phyloP scores from a whole-genome alignment of 2,797 vertebrate genomes.

The Phalanger gymnotis region DNA sequence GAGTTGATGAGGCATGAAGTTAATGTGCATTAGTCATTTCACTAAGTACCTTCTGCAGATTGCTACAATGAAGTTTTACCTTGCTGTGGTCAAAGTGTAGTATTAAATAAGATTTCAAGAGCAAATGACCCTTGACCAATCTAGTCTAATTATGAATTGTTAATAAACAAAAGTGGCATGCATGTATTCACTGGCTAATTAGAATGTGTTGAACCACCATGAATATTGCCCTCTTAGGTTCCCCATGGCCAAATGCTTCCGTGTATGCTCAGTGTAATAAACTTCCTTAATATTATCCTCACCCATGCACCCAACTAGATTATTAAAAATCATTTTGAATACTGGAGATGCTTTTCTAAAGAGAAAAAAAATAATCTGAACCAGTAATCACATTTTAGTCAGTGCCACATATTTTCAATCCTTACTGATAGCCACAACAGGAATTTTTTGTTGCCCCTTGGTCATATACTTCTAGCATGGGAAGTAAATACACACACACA shows the following conservation, averaged over 20 bases:
- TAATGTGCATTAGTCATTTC: conserved; percentile 73
- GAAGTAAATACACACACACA: not conserved
- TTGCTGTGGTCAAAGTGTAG: conserved; percentile 55
- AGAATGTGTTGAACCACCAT: conserved; percentile 64
- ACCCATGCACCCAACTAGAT: not conserved
- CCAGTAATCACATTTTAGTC: not conserved
- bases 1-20: conserved; percentile 72
- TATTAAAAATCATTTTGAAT: not conserved
- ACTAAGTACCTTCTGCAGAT: conserved; percentile 67
- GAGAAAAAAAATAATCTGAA: not conserved
- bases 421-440: not conserved
- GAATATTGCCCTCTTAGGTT: conserved; percentile 33
- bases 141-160: conserved; percentile 77
- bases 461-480: not conserved
- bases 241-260: not conserved
- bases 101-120: conserved; percentile 68
- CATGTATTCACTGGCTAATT: conserved; percentile 68
- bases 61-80: conserved; percentile 69
- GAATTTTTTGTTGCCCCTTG: not conserved
- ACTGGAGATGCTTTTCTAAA: not conserved
- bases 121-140: conserved; percentile 72
- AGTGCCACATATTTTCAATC: not conserved
- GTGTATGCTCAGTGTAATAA: not conserved
- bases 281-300: not conserved
- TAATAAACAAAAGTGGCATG: conserved; percentile 76